Evolutionary conservation across 2,797 vertebrate genomes (phyloP).

Genomic region (Trachops cirrhosus): DNA sequence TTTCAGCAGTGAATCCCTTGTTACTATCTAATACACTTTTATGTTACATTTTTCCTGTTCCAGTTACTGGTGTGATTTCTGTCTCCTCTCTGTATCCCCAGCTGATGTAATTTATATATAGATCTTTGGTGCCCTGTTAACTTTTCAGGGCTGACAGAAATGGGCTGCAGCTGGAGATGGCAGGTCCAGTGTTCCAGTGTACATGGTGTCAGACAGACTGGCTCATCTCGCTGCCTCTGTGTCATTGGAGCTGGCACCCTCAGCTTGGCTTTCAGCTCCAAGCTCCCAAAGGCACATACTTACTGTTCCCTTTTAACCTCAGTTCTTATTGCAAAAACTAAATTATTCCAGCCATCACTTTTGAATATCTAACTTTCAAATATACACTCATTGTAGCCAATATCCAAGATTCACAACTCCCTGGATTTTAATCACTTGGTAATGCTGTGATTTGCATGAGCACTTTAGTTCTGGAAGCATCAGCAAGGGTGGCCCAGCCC

Average conservation of each 20-base stretch:
- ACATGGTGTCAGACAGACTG: background rate
- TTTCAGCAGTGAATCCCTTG: too few species aligned
- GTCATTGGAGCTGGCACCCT: background rate
- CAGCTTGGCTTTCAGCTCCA: background rate
- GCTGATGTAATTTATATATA: background rate
- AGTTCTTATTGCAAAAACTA: background rate
- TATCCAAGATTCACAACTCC: background rate
- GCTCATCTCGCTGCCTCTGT: background rate
- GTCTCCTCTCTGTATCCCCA: background rate
- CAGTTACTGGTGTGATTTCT: background rate
- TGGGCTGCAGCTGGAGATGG: background rate
- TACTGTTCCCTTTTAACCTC: background rate
- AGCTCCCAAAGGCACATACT: background rate
- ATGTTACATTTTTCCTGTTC: background rate
- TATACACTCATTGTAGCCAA: background rate
- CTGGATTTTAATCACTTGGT: background rate
- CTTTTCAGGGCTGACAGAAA: background rate
- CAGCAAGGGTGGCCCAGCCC: background rate
- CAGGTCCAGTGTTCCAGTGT: accelerated
- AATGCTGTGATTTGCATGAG: background rate
- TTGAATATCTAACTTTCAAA: background rate
- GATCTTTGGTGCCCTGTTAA: background rate
- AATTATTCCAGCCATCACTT: background rate
- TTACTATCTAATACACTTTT: background rate
- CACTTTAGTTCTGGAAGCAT: background rate